A percentile compares a stretch with the other conserved stretches of the same genome.
Conservation (phyloP, 2,888 invertebrate genomes). For the Lochmaea capreae region DNA sequence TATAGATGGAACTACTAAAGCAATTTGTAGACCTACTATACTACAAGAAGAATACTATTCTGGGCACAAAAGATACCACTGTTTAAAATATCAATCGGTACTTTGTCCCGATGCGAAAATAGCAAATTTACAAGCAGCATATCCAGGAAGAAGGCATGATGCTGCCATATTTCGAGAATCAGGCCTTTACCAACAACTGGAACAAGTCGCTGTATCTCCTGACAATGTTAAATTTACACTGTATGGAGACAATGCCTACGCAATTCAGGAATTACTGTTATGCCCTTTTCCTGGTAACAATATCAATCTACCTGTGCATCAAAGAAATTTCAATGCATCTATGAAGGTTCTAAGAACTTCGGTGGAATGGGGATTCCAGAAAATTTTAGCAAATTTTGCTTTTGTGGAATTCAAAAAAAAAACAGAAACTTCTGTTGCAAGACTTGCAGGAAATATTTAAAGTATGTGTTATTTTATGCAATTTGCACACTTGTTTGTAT, state of each 20-base stretch:
- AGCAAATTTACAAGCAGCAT: neutral
- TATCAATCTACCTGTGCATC: neutral
- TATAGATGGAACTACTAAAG: neutral
- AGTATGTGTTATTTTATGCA: too few relatives aligned
- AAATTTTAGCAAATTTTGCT: neutral
- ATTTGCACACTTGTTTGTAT: too few relatives aligned
- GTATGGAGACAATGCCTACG: neutral
- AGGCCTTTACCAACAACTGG: neutral
- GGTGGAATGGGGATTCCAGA: neutral
- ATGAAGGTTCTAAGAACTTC: neutral
- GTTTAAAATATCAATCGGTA: neutral
- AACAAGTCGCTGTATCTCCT: neutral
- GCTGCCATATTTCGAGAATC: neutral
- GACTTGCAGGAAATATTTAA: too few relatives aligned
- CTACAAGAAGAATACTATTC: neutral
- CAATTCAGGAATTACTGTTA: neutral
- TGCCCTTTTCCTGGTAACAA: neutral
- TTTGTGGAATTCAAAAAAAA: too few relatives aligned
- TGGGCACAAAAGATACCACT: neutral
- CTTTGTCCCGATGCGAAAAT: neutral
- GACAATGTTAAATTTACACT: neutral
- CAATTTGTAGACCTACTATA: neutral
- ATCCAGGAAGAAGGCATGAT: neutral
- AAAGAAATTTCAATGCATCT: too few relatives aligned
- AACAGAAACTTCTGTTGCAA: too few relatives aligned